Base-by-base conservation (phyloP, 2,797 vertebrate species). In the Hoplostethus atlanticus region DNA sequence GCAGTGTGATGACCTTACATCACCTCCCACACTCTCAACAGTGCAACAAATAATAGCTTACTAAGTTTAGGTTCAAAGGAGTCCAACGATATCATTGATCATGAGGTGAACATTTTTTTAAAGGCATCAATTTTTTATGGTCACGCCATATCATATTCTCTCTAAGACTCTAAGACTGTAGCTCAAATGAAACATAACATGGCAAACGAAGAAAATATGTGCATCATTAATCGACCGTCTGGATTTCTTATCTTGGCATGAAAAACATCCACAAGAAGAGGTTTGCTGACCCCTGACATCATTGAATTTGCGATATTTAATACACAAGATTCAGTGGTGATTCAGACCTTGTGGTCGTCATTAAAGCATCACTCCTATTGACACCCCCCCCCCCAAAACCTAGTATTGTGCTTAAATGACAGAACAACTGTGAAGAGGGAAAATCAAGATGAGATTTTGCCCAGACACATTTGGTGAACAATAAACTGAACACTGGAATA, bases 361-460 rank as follows among this genome's bases (percentile, higher is more conserved):
- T 64, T 72, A 31, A 55, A 34, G 5, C 53, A 31, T 15, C 15
- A 34, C 25, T 31, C 30, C 53, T 2, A 17, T 9, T 7, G 70
- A 31, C 28, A 61, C 48, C 44, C 47, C 17, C 48, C 44, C 47
- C 17, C 36, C 4, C 13, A 21, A 69, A 69, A 48, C 8, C 21
- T 17, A n/a, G 12, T 30, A 15, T 13, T 48, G 2, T 15, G 8
- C n/a, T 56, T n/a, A 59, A 47, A 63, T 36, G 17, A 46, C 44
- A 40, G 13, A 28, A 10, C 3, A 5, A 68, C 16, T 74, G 66
- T 44, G 21, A 57, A 55, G 50, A 64, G 2, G 21, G 34, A 16
- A 60, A 77, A 82, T 48, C 10, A 6, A 44, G 52, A 55, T 68
- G 15, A 65, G 5, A 48, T 61, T 74, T 66, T 57, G 30, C 64